Conservation (phyloP, 2,888 invertebrate species). For the Pasiphila rectangulata region DNA sequence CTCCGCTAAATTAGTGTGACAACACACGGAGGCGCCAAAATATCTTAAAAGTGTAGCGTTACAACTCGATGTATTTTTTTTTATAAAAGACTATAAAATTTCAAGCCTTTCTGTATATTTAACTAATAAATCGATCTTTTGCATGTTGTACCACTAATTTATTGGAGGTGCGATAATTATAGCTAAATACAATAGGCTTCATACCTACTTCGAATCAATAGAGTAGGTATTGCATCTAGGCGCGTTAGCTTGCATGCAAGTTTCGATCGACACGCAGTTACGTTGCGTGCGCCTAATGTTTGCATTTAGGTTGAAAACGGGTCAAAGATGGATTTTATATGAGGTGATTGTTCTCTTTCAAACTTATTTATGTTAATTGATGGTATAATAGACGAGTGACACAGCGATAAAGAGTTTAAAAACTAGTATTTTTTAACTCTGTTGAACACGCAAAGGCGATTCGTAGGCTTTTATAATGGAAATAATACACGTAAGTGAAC, state of each 20-base stretch:
- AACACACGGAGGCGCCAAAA: no score
- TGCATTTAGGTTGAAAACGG: conserved; percentile 70
- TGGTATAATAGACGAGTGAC: conserved; percentile 25
- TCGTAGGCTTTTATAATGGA: no score
- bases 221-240: conserved; percentile 25
- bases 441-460: no score
- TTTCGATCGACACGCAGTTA: conserved; percentile 51
- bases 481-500: no score
- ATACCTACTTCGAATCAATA: neutral
- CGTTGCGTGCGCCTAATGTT: conserved; percentile 70
- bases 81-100: no score
- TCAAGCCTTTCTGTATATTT: no score
- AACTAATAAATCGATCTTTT: no score
- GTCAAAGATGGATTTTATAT: conserved; percentile 72
- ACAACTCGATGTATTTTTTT: no score
- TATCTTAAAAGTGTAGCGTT: no score
- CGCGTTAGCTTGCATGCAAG: conserved; percentile 56
- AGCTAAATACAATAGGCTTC: neutral
- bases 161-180: no score
- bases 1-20: no score
- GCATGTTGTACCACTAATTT: no score
- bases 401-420: conserved; percentile 10
- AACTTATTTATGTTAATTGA: conserved; percentile 30
- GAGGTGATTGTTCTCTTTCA: conserved; percentile 49
- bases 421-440: neutral